phyloP scores from a whole-genome alignment of 2,888 invertebrate species.

The Stenurella melanura region DNA sequence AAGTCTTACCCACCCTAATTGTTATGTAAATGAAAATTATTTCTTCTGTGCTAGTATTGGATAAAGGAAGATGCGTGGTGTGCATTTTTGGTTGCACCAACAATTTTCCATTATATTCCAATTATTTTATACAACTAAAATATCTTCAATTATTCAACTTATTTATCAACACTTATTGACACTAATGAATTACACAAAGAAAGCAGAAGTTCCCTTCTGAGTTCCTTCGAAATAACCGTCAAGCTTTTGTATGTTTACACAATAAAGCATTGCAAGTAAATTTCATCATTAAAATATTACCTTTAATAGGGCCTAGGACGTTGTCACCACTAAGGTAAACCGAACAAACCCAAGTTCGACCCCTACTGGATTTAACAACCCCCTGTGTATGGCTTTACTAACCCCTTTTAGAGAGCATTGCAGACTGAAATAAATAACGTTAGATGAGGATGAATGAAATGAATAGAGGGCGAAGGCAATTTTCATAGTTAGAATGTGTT shows the following conservation, averaged over 20 bases:
- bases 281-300: slow-evolving; percentile 50
- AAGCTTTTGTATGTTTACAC: slow-evolving; percentile 45
- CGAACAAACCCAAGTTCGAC: slow-evolving; percentile 61
- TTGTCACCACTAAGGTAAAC: slow-evolving; percentile 62
- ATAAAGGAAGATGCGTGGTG: too few species aligned
- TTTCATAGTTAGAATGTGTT: slow-evolving; percentile 52
- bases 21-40: too few species aligned
- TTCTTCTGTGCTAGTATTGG: too few species aligned
- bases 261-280: slow-evolving; percentile 48
- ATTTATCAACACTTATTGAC: not conserved
- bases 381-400: slow-evolving; percentile 52
- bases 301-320: slow-evolving; percentile 47
- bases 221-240: slow-evolving; percentile 41
- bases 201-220: not conserved
- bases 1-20: too few species aligned
- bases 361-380: slow-evolving; percentile 58
- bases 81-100: too few species aligned
- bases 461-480: slow-evolving; percentile 50
- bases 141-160: not conserved
- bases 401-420: slow-evolving; percentile 37
- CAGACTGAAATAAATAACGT: slow-evolving; percentile 52
- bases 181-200: not conserved
- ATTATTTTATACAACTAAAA: not conserved
- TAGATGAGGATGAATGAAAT: slow-evolving; percentile 52
- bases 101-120: not conserved